Percentiles rank a stretch among this genome's conserved stretches.
phyloP scores from a whole-genome alignment of 1,140 invertebrate species.

The Diorhabda sublineata region DNA sequence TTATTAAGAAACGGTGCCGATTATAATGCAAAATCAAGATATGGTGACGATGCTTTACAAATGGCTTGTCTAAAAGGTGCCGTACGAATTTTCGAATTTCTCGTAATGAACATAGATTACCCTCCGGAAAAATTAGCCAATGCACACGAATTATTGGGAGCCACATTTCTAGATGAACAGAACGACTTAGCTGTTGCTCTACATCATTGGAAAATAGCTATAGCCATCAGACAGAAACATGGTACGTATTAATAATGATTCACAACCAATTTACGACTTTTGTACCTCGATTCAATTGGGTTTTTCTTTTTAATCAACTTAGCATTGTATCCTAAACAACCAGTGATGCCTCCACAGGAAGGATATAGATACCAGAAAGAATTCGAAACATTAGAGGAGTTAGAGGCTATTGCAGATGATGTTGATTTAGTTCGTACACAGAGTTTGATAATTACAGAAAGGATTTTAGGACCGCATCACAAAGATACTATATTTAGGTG shows the following conservation, averaged over 20 bases:
- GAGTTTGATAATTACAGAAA: conserved; percentile 75
- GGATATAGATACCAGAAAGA: conserved; percentile 65
- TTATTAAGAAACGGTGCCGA: conserved; percentile 76
- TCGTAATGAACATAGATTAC: conserved; percentile 64
- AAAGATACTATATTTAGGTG: conserved; percentile 80
- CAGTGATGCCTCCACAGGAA: conserved; percentile 53
- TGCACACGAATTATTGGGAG: conserved; percentile 78
- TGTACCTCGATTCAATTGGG: no score
- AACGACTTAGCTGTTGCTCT: conserved; percentile 64
- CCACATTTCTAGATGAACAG: conserved; percentile 80
- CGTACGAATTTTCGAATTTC: conserved; percentile 72
- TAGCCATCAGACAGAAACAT: conserved; percentile 51
- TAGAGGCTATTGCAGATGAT: conserved; percentile 68
- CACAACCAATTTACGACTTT: not conserved
- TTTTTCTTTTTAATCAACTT: not conserved
- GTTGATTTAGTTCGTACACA: conserved; percentile 78
- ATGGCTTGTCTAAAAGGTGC: conserved; percentile 87
- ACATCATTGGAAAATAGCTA: conserved; percentile 64
- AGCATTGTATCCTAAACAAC: conserved; percentile 53
- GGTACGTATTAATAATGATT: conserved; percentile 20
- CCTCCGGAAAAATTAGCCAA: conserved; percentile 67
- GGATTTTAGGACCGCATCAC: conserved; percentile 74
- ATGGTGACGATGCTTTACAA: conserved; percentile 86
- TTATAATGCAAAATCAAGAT: conserved; percentile 69
- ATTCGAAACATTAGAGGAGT: conserved; percentile 66